Evolutionary conservation across 2,113 vertebrate genomes (phyloP).

Genomic region (Siniperca chuatsi): DNA sequence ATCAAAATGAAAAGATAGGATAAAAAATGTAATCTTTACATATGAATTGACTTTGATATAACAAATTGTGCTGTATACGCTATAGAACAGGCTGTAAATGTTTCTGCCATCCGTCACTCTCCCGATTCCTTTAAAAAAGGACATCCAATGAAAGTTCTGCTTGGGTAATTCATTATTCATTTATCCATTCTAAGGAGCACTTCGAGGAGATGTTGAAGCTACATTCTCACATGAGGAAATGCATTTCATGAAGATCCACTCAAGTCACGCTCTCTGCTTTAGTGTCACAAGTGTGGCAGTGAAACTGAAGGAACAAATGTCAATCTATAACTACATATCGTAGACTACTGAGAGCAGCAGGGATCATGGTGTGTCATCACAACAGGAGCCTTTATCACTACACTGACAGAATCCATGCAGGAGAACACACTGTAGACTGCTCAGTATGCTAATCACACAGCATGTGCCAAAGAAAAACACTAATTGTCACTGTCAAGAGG

Average conservation of each 20-base stretch:
- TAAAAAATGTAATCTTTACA: background rate
- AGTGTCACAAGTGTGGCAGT: background rate
- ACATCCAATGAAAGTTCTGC: background rate
- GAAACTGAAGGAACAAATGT: background rate
- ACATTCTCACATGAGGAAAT: background rate
- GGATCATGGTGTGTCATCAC: constrained; percentile 87
- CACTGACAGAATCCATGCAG: background rate
- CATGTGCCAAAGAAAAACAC: constrained; percentile 68
- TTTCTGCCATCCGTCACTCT: background rate
- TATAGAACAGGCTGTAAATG: background rate
- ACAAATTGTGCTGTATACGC: background rate
- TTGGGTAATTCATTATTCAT: background rate
- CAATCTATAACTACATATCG: background rate
- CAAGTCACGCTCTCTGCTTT: background rate
- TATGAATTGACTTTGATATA: background rate
- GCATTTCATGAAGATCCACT: background rate
- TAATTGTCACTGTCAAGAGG: constrained; percentile 82
- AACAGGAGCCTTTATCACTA: constrained; percentile 74
- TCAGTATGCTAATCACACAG: constrained; percentile 80
- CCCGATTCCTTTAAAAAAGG: background rate
- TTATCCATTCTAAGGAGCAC: background rate
- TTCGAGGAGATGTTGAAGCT: background rate
- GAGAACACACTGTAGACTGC: constrained; percentile 42
- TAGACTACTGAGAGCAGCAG: background rate
- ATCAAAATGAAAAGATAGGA: background rate